Percentiles rank a stretch among this genome's conserved stretches.
Evolutionary conservation across 2,113 vertebrate species (phyloP).

Genomic region (Prinia subflava): DNA sequence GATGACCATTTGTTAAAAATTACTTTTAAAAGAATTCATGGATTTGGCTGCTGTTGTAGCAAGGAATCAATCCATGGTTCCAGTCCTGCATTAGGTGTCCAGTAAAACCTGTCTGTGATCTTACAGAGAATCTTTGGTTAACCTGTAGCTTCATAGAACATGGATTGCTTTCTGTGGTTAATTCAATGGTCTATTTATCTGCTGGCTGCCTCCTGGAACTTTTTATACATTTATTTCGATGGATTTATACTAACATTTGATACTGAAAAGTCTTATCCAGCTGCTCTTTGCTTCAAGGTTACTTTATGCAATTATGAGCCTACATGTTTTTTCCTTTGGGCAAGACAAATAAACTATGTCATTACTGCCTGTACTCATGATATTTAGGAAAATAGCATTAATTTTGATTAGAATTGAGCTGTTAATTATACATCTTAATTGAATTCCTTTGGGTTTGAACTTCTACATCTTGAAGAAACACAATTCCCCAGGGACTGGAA

Average conservation of each 20-base stretch:
- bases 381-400: conserved; percentile 15
- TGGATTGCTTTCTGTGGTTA: neutral
- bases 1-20: neutral
- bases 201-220: neutral
- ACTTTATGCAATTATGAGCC: conserved; percentile 14
- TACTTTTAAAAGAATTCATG: neutral
- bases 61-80: neutral
- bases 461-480: neutral
- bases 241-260: neutral
- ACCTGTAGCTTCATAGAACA: neutral
- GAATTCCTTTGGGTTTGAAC: neutral
- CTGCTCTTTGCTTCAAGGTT: conserved; percentile 18
- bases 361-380: neutral
- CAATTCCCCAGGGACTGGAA: neutral
- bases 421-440: neutral
- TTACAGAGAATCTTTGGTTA: neutral
- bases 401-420: neutral
- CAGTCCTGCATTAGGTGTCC: neutral
- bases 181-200: neutral
- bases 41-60: neutral
- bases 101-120: neutral
- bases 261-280: neutral
- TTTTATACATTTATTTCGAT: neutral
- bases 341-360: conserved; percentile 31
- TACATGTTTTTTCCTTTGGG: neutral